Evolutionary conservation across 2,888 invertebrate genomes (phyloP).

Genomic region (Apeira syringaria): DNA sequence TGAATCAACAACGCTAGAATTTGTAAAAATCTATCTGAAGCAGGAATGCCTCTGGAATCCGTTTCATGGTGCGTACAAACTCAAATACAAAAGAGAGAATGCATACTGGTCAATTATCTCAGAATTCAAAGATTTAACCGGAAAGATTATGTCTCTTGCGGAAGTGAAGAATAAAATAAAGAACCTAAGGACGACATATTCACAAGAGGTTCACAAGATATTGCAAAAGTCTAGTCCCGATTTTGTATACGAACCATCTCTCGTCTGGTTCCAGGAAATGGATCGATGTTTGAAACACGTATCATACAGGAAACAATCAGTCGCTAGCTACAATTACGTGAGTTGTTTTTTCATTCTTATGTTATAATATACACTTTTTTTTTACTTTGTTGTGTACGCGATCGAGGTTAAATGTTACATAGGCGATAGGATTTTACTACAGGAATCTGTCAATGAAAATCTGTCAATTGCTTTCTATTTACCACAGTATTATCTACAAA

Average conservation of each 20-base stretch:
- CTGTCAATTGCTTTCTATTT: no score
- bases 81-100: constrained; percentile 57
- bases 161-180: constrained; percentile 78
- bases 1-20: constrained; percentile 69
- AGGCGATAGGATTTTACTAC: no score
- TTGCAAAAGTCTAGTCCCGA: constrained; percentile 63
- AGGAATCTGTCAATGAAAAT: no score
- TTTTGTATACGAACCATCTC: constrained; percentile 60
- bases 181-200: constrained; percentile 73
- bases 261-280: constrained; percentile 74
- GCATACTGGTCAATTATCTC: constrained; percentile 59
- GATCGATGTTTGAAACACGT: constrained; percentile 65
- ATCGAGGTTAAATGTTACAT: no score
- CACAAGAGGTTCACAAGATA: constrained; percentile 75
- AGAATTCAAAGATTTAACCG: constrained; percentile 56
- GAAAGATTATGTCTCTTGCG: constrained; percentile 51
- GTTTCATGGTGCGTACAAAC: constrained; percentile 62
- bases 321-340: constrained; percentile 9
- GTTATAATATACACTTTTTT: no score
- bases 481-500: no score
- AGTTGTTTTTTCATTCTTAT: constrained; percentile 1
- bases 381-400: no score
- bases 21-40: constrained; percentile 75
- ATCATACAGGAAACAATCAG: constrained; percentile 43
- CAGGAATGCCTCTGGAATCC: constrained; percentile 79